Base-by-base conservation (phyloP, 1,140 invertebrate species). In the Matsumurasca onukii region DNA sequence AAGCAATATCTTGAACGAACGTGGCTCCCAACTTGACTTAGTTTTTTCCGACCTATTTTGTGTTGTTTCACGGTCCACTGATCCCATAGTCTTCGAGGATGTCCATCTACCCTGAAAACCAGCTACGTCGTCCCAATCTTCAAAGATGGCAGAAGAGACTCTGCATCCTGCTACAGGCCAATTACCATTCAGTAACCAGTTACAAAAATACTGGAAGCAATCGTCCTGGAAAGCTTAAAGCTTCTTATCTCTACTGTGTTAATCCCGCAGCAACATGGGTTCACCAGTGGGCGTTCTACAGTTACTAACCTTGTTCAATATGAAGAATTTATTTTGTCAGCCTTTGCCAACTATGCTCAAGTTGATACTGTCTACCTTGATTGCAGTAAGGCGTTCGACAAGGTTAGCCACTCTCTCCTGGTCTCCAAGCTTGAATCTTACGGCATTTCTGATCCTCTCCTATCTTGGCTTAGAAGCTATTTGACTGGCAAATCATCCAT, bases 291-390 rank as follows among this genome's bases (percentile, higher is more conserved):
- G 3, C 22, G 49, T 13, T 52, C 49, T n/a, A 52, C 49, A 5
- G 49, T 52, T 22, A 52, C 49, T 5, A 52, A 52, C 20, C 49
- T 52, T 52, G 22, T 52, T 20, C 22, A 52, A 5, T 52, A n/a
- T 52, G 20, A 52, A 22, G 49, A 52, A 45, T 45, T 45, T 45
- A 45, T 45, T n/a, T 45, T 45, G 39, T 45, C 39, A 45, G 49
- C 49, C 49, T 52, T 52, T 52, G 49, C 9, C 3, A 52, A 52
- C 22, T 20, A 20, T 12, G 12, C 39, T 12, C 9, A 24, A 52
- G 49, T 52, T n/a, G 49, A 52, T 20, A 22, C 49, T 52, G 22
- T 52, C 12, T 52, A 52, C 22, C 49, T 52, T 5, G 49, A 52
- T 12, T 52, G 3, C 49, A 52, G 49, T 22, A 52, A 52, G 49